A percentile compares a stretch with the other conserved stretches of the same genome.
Evolutionary conservation across 2,797 vertebrate species (phyloP).

Genomic region (Podarcis lilfordi): DNA sequence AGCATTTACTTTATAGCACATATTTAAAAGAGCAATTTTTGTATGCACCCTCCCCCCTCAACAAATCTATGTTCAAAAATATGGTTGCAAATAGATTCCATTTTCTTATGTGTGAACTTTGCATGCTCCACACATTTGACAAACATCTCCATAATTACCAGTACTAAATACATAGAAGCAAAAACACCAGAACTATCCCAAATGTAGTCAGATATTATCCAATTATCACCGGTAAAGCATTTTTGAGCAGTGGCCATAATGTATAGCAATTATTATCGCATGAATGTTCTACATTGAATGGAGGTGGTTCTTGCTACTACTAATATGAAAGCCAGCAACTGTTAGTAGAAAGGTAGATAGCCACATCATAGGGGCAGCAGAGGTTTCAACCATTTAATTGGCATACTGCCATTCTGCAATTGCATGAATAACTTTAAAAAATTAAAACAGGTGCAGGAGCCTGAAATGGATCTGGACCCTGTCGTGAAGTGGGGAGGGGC

Average conservation of each 20-base stretch:
- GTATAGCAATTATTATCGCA: background rate
- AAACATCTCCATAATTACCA: background rate
- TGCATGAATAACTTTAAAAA: background rate
- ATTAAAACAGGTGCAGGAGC: background rate
- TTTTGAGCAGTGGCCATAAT: background rate
- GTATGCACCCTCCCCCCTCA: background rate
- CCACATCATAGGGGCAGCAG: background rate
- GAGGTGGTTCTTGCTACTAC: background rate
- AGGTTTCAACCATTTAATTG: background rate
- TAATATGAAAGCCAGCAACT: background rate
- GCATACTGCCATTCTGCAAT: background rate
- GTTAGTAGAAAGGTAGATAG: no score
- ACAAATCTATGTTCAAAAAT: background rate
- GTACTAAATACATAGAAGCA: background rate
- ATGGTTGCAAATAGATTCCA: background rate
- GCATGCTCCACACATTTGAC: background rate
- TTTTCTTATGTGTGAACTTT: background rate
- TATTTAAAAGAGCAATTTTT: background rate
- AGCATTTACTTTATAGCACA: constrained; percentile 17
- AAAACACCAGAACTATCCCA: background rate
- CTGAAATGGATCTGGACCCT: background rate
- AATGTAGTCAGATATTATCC: background rate
- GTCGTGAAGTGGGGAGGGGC: no score
- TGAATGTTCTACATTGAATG: background rate
- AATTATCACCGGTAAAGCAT: background rate